phyloP scores from a whole-genome alignment of 2,888 invertebrate species.

The Pelosia muscerda region DNA sequence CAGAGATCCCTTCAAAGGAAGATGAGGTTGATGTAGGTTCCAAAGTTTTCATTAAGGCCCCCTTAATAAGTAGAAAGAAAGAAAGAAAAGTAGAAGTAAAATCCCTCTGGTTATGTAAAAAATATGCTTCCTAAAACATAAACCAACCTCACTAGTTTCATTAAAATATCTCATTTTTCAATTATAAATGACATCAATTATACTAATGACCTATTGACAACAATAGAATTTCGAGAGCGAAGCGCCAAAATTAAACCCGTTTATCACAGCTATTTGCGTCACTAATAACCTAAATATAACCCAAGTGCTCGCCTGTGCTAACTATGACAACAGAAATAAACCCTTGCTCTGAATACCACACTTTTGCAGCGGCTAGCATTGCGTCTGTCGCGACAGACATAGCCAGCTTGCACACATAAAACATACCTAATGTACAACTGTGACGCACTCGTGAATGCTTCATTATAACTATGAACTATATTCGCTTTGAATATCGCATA shows the following conservation, averaged over 20 bases:
- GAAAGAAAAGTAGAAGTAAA: too few species aligned
- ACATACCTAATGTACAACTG: neutral
- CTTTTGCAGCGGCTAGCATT: constrained; percentile 57
- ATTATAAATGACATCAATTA: constrained; percentile 44
- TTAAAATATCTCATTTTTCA: constrained; percentile 36
- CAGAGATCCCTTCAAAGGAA: too few species aligned
- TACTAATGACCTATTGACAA: constrained; percentile 69
- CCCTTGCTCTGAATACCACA: constrained; percentile 78
- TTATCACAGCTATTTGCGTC: constrained; percentile 83
- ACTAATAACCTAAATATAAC: constrained; percentile 82
- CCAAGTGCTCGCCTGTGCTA: constrained; percentile 65
- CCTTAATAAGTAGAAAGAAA: neutral
- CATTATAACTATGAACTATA: constrained; percentile 21
- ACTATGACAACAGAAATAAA: constrained; percentile 83
- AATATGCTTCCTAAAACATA: neutral
- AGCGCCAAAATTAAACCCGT: constrained; percentile 77
- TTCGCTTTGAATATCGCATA: constrained; percentile 21
- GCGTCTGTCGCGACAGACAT: constrained; percentile 62
- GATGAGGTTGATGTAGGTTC: too few species aligned
- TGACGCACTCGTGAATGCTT: constrained; percentile 17
- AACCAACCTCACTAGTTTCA: constrained; percentile 35
- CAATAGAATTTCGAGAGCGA: constrained; percentile 70
- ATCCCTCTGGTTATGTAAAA: neutral
- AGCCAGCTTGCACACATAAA: constrained; percentile 20
- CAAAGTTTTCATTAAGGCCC: too few species aligned